A percentile compares a stretch with the other conserved stretches of the same genome.
Evolutionary conservation across 1,140 invertebrate species (phyloP).

Genomic region (Magallana angulata): DNA sequence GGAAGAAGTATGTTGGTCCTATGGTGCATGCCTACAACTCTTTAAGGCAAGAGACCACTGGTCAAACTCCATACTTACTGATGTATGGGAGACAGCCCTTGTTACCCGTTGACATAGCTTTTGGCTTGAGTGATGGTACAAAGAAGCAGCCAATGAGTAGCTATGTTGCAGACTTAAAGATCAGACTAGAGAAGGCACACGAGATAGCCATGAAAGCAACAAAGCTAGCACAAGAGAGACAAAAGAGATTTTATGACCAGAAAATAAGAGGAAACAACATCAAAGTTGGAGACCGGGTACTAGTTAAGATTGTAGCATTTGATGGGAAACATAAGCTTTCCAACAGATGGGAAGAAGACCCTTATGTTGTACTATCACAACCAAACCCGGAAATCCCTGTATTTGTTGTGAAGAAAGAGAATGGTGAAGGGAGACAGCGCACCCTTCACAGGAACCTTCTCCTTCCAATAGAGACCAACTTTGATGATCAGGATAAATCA

Average conservation of each 20-base stretch:
- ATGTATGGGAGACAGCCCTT: slow-evolving; percentile 54
- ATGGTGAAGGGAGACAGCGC: no score
- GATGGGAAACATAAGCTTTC: no score
- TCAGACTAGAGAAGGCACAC: slow-evolving; percentile 5
- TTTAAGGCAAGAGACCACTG: slow-evolving; percentile 51
- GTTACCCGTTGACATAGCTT: slow-evolving; percentile 54
- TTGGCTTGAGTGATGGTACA: slow-evolving; percentile 39
- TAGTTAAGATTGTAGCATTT: slow-evolving; percentile 39
- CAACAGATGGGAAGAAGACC: no score
- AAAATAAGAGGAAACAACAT: background rate
- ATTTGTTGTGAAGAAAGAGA: no score
- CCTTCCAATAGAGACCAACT: no score
- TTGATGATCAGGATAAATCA: no score
- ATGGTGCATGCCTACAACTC: slow-evolving; percentile 57
- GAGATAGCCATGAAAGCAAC: slow-evolving; percentile 26
- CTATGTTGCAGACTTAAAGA: slow-evolving; percentile 45
- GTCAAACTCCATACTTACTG: slow-evolving; percentile 54
- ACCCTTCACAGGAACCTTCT: no score
- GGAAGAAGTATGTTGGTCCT: slow-evolving; percentile 46
- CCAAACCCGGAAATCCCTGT: no score
- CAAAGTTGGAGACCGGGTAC: slow-evolving; percentile 48
- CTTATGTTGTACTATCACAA: no score
- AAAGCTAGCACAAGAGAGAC: background rate
- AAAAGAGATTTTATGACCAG: slow-evolving; percentile 45
- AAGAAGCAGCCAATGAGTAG: background rate